Evolutionary conservation across 2,797 vertebrate genomes (phyloP), one percentile per base, ranked within the genome.

Genomic region (Eulemur mongoz): DNA sequence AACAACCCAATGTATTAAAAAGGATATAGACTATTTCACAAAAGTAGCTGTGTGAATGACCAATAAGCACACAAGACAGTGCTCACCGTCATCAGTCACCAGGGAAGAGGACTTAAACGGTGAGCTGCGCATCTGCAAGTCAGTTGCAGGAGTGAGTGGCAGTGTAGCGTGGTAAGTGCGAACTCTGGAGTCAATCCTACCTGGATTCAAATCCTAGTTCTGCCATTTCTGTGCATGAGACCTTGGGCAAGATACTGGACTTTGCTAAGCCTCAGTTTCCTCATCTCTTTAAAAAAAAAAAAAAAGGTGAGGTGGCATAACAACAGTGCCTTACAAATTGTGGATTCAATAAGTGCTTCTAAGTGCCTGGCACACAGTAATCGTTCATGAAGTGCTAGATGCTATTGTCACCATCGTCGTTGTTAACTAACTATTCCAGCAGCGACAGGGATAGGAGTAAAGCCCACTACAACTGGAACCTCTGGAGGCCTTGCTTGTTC

Each of bases 1-100:
- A 88, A 80, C 30, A 63, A n/a, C 45, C 2, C 43, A 45, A 27
- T 89, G 18, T 84, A 61, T 84, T 93, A 27, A 48, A 88, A 75
- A 81, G 72, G 80, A 20, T 40, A 85, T 43, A 86, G 57, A 1
- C 80, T 45, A 0, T 7, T 76, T 73, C 45, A 48, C 15, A 6
- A 89, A 76, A 70, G 43, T 11, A 80, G 35, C 22, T 48, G 9
- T 25, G 5, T 61, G 67, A 76, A 27, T 59, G 52, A 67, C 48
- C 67, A 23, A 30, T 14, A 54, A 50, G 52, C 72, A 40, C 25
- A 57, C 3, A n/a, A 65, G 48, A 18, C 48, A 5, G 57, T 32
- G 59, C 25, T 38, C 30, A 25, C 0, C 57, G 23, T 76, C 48
- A 15, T 80, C 38, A 30, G 59, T 67, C 76, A 88, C 30, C 57